Base-by-base conservation (phyloP, 2,113 vertebrate genomes). In the Spea multiplicata region DNA sequence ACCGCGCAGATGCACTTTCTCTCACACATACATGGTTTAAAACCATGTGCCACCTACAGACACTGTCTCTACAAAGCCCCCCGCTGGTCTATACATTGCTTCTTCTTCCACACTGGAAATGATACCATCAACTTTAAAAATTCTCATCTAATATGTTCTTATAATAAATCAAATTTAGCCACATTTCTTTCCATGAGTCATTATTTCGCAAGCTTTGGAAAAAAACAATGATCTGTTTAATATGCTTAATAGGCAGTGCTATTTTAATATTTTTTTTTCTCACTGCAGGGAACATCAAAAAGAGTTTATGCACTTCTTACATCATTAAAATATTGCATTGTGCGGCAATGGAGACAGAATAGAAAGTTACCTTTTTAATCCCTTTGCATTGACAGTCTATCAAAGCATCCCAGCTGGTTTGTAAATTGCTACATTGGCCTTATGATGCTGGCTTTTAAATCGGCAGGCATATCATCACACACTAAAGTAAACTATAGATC, bases 141-240 rank as follows among this genome's bases (percentile, higher is more conserved):
- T 30, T 30, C 1, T 30, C 30, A 76, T 8, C 59, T 30, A 70
- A 70, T 44, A 67, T 16, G 17, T 65, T 75, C n/a, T 44, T 13
- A 65, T 61, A n/a, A 75, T 59, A 55, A 66, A 71, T 64, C 44
- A 55, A 12, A 66, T 45, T 13, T 72, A 46, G 48, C 13, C 49
- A 66, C 65, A 49, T 72, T 13, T 47, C 45, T 45, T 14, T 65
- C 69, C 48, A 72, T 78, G 65, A 72, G 44, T 59, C 68, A 71
- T 72, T 72, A 78, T 78, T 66, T 17, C 30, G 30, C 16, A 67
- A 55, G 55, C 17, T 64, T 74, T 8, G 50, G 69, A 44, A 12
- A 71, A n/a, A 78, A 78, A 46, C 76, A 78, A 78, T 78, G 76
- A 72, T 78, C 69, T 71, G 69, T 71, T 72, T 71, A 71, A 78